A percentile compares a stretch with the other conserved stretches of the same genome.
Conservation (phyloP, 2,888 invertebrate species). For the Drosophila anceps region DNA sequence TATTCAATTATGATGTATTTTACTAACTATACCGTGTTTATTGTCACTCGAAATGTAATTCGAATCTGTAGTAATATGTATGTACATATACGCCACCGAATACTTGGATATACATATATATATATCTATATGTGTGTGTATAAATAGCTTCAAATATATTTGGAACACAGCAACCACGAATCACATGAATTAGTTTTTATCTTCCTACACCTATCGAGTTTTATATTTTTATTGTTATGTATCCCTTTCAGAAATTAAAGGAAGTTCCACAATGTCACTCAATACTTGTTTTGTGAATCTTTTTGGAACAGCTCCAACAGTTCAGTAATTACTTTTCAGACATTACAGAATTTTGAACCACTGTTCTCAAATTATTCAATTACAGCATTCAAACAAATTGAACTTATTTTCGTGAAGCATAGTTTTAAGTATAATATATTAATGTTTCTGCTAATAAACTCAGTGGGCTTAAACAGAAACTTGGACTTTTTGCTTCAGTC, state of each 20-base stretch:
- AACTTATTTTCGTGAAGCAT: too few relatives aligned
- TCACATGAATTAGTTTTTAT: neutral
- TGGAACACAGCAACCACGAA: conserved; percentile 17
- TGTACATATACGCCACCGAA: conserved; percentile 67
- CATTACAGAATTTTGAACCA: neutral
- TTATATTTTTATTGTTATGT: neutral
- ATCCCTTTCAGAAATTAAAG: neutral
- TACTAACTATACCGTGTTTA: conserved; percentile 30
- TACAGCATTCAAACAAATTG: too few relatives aligned
- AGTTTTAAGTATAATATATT: too few relatives aligned
- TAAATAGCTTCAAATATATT: conserved; percentile 42
- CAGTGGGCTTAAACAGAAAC: neutral
- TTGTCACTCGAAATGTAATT: conserved; percentile 35
- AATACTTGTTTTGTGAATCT: too few relatives aligned
- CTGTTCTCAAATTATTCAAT: too few relatives aligned
- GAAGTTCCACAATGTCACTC: neutral
- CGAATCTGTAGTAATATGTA: conserved; percentile 44
- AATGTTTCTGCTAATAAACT: too few relatives aligned
- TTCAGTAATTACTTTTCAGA: neutral
- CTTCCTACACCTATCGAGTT: neutral
- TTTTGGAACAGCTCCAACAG: too few relatives aligned
- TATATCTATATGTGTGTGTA: conserved; percentile 37
- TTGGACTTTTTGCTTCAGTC: too few relatives aligned
- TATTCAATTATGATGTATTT: conserved; percentile 25
- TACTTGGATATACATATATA: conserved; percentile 46